Evolutionary conservation across 2,113 vertebrate genomes (phyloP), one percentile per base, ranked within the genome.

Genomic region (Zapornia atra): DNA sequence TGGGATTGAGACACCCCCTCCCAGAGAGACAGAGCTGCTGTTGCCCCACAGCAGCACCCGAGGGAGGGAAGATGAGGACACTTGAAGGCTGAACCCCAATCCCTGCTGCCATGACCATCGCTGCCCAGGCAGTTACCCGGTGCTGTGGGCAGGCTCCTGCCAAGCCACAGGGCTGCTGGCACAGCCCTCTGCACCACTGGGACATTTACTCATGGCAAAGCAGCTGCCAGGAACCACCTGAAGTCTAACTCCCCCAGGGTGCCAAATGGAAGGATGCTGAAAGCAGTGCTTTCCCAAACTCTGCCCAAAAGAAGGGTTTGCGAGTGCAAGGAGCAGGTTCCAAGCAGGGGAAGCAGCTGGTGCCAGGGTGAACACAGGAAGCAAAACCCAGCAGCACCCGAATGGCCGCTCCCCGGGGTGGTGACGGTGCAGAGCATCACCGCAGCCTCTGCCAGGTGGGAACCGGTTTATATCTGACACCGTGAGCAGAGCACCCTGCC

Each of bases 21-120:
- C 21, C 25, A 51, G 25, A 66, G 34, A 9, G 33, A 31, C 14
- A 61, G 31, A 84, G 26, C 34, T 78, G 26, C 2, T 1, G 14
- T 11, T 20, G 24, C 28, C 44, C 38, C 44, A 18, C 3, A 1
- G 3, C 14, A 42, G 33, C 6, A 28, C 16, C 12, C 1, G 0
- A 11, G 18, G 25, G 11, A 81, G 33, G 46, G 11, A 70, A 11
- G 28, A 50, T 20, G 22, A 70, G 72, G 86, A 53, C 3, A 25
- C 44, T 54, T 5, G 2, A 64, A 80, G 36, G 12, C 29, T 33
- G 40, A 51, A 54, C 46, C 36, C 36, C 22, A 64, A 82, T 19
- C 50, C 24, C 36, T 65, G 44, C 5, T 0, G 0, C 16, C 20
- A 50, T 22, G 50, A 8, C 19, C 20, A 3, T 21, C 16, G 53